Conservation (phyloP, 2,888 invertebrate species). For the Acrobasis consociella region DNA sequence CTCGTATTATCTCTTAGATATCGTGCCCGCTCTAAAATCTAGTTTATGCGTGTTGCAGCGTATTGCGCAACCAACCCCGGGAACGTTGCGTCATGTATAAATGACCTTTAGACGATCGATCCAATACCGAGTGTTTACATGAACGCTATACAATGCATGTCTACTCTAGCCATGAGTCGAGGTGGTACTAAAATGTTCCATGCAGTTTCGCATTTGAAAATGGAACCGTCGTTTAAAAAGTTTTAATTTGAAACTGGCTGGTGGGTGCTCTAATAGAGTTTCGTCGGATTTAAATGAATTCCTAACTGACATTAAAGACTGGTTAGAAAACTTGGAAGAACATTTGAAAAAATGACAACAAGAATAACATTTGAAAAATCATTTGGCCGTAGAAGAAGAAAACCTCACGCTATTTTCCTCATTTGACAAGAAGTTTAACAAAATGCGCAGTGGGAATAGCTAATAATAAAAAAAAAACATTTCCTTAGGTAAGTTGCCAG, state of each 20-base stretch:
- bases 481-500: constrained; percentile 12
- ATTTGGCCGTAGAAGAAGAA: not conserved
- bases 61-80: constrained; percentile 70
- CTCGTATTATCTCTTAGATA: constrained; percentile 3
- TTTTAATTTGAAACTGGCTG: not conserved
- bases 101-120: constrained; percentile 77
- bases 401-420: not conserved
- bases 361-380: too few species aligned
- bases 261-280: too few species aligned
- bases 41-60: constrained; percentile 43
- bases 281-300: not conserved
- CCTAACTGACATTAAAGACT: too few species aligned
- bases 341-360: too few species aligned
- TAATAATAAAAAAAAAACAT: constrained; percentile 7
- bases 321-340: too few species aligned
- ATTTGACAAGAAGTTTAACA: not conserved
- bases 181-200: not conserved
- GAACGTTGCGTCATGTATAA: constrained; percentile 69
- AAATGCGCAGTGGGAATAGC: constrained; percentile 2
- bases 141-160: constrained; percentile 13
- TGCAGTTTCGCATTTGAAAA: constrained; percentile 4
- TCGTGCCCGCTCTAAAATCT: constrained; percentile 11
- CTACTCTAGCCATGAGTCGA: not conserved
- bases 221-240: not conserved
- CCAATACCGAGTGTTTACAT: constrained; percentile 39